Conservation (phyloP, 2,888 invertebrate genomes). For the Orthosia gothica region DNA sequence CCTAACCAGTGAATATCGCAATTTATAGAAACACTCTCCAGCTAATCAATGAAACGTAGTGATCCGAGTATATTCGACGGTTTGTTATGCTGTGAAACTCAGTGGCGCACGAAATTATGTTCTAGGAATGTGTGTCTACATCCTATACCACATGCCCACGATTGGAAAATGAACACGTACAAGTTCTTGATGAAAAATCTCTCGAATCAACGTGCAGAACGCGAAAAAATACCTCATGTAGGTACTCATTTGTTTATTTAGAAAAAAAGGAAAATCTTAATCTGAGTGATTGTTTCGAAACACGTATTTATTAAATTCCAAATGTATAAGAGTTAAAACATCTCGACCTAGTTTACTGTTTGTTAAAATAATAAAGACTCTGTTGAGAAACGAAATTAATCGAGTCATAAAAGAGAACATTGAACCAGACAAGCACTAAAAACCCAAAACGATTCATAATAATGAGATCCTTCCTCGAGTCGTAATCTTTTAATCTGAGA, state of each 20-base stretch:
- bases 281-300: neutral
- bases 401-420: slow-evolving; percentile 1
- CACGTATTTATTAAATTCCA: neutral
- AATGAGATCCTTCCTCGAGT: slow-evolving; percentile 15
- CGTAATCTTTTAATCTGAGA: too few species aligned
- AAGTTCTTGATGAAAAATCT: neutral
- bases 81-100: slow-evolving; percentile 6
- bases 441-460: slow-evolving; percentile 24
- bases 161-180: neutral
- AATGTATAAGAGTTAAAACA: too few species aligned
- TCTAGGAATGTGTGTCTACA: neutral
- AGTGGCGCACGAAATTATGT: slow-evolving; percentile 1
- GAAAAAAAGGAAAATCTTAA: neutral
- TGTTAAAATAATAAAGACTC: too few species aligned
- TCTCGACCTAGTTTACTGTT: too few species aligned
- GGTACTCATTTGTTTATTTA: neutral
- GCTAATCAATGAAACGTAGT: slow-evolving; percentile 42
- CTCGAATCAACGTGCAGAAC: neutral
- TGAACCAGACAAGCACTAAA: slow-evolving; percentile 1
- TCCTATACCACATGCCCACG: neutral
- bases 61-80: slow-evolving; percentile 19
- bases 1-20: slow-evolving; percentile 54
- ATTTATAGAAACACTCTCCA: slow-evolving; percentile 34
- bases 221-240: neutral
- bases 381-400: neutral